Evolutionary conservation across 2,797 vertebrate species (phyloP).

Genomic region (Cephalopachus bancanus): DNA sequence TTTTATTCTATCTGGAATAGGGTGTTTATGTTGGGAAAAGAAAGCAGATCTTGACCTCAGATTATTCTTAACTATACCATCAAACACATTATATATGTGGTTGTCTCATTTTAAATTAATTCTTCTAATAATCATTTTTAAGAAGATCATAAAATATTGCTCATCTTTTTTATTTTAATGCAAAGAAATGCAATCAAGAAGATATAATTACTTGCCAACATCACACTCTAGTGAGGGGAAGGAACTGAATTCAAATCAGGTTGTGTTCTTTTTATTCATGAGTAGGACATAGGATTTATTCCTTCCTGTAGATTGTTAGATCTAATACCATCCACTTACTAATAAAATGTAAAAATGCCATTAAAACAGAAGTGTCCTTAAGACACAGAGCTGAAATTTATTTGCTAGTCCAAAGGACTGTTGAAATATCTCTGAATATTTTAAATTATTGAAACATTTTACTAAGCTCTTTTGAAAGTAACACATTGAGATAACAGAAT

Average conservation of each 20-base stretch:
- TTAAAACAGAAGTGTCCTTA: neutral
- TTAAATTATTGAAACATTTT: slow-evolving; percentile 17
- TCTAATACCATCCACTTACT: neutral
- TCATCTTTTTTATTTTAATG: neutral
- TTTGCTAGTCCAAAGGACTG: neutral
- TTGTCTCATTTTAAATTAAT: slow-evolving; percentile 11
- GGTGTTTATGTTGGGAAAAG: neutral
- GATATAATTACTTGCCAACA: neutral
- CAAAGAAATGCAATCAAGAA: neutral
- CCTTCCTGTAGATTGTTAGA: neutral
- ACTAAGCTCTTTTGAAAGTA: neutral
- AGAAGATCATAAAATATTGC: neutral
- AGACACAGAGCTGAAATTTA: neutral
- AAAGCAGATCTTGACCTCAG: neutral
- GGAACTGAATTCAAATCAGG: neutral
- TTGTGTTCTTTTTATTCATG: neutral
- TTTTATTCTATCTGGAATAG: neutral
- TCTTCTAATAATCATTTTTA: neutral
- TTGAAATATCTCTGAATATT: slow-evolving; percentile 7
- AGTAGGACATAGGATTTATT: neutral
- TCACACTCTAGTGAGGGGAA: neutral
- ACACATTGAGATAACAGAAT: neutral
- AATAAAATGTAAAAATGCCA: neutral
- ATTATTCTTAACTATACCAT: neutral
- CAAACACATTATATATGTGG: neutral